Evolutionary conservation across 2,113 vertebrate genomes (phyloP).

Genomic region (Urocitellus parryii): DNA sequence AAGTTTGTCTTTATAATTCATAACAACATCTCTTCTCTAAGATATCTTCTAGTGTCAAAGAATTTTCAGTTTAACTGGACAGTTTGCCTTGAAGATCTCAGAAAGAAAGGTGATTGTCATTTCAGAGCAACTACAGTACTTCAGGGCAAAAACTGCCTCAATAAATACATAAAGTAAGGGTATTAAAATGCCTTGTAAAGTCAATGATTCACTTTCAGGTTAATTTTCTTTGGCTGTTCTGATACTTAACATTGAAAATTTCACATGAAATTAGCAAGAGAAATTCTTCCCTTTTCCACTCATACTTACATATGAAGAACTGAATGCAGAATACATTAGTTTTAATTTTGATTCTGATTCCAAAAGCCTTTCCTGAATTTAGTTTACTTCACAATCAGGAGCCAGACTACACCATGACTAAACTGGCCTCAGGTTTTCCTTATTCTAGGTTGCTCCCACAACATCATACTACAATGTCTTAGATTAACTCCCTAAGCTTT

Average conservation of each 20-base stretch:
- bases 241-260: background rate
- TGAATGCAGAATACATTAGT: background rate
- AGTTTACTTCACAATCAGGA: background rate
- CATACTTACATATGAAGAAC: background rate
- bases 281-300: background rate
- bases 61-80: background rate
- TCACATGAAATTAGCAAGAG: background rate
- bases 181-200: background rate
- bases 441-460: background rate
- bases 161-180: background rate
- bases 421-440: background rate
- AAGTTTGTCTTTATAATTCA: slow-evolving; percentile 24
- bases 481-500: background rate
- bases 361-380: background rate
- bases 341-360: background rate
- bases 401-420: background rate
- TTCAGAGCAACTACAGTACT: background rate
- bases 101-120: background rate
- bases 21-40: background rate
- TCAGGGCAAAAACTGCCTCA: background rate
- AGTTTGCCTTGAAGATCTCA: background rate
- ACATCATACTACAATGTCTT: background rate
- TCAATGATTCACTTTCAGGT: background rate
- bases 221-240: background rate
- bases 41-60: background rate